These are phyloP conservation scores for Euplexia lucipara DNA, from an alignment of 2,888 invertebrate genomes.

Conservation along the genomic window DNA sequence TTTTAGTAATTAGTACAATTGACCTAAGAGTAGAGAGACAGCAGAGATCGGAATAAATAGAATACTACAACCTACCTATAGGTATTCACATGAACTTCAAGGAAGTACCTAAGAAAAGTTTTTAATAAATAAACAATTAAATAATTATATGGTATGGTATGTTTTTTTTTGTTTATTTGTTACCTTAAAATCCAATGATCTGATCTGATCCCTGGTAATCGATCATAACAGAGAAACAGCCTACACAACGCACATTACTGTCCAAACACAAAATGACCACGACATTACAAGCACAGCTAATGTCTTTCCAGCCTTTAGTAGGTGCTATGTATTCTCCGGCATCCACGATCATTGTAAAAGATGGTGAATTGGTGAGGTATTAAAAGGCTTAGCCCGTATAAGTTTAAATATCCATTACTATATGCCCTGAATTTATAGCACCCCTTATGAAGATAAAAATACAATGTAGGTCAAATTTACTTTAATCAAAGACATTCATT, in stretches of 20 bases:
- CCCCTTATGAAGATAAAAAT: background rate
- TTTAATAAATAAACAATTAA: too few species aligned
- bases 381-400: slow-evolving; percentile 7
- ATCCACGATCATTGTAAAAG: slow-evolving; percentile 13
- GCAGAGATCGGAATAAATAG: too few species aligned
- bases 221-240: slow-evolving; percentile 4
- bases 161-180: too few species aligned
- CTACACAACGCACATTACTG: background rate
- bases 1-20: too few species aligned
- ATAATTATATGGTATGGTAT: too few species aligned
- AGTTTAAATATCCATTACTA: slow-evolving; percentile 39
- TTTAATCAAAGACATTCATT: too few species aligned
- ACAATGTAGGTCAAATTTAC: background rate
- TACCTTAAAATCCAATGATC: too few species aligned
- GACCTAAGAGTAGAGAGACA: too few species aligned
- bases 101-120: too few species aligned
- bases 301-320: slow-evolving; percentile 28
- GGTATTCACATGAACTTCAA: too few species aligned
- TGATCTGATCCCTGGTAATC: background rate
- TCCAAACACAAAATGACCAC: slow-evolving; percentile 1
- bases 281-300: slow-evolving; percentile 6
- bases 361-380: background rate
- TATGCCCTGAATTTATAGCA: slow-evolving; percentile 17
- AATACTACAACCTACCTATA: too few species aligned
- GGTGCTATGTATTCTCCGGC: slow-evolving; percentile 42